phyloP scores from a whole-genome alignment of 2,888 invertebrate genomes.

The Yponomeuta sedellus region DNA sequence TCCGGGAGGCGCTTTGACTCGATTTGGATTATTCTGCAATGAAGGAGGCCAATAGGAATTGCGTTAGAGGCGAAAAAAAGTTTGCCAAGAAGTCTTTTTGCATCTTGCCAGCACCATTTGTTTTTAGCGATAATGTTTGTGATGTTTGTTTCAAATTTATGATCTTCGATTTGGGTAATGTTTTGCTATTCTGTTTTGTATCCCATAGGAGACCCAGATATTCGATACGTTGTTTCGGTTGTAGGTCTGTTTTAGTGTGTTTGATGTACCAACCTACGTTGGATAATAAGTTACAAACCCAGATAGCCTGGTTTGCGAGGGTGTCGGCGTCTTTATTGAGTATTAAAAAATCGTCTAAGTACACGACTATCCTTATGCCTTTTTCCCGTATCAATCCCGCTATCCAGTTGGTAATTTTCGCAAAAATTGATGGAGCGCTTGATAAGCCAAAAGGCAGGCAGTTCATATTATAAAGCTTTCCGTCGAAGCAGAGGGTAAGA shows the following conservation, averaged over 20 bases:
- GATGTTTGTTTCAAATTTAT: background rate
- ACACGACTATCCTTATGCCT: constrained; percentile 21
- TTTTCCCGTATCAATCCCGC: constrained; percentile 18
- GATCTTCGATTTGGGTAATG: background rate
- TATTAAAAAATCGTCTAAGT: constrained; percentile 25
- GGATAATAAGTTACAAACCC: constrained; percentile 15
- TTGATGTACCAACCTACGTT: constrained; percentile 25
- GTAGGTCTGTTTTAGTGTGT: constrained; percentile 18
- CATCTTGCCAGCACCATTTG: background rate
- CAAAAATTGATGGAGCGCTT: constrained; percentile 17
- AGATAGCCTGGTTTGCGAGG: constrained; percentile 15
- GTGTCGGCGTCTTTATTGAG: constrained; percentile 16
- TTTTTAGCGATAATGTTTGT: background rate
- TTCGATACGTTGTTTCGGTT: constrained; percentile 14
- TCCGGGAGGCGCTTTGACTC: background rate
- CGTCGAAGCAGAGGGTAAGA: constrained; percentile 7
- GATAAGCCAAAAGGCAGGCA: constrained; percentile 23
- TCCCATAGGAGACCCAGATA: constrained; percentile 9
- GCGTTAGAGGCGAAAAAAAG: background rate
- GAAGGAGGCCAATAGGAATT: background rate
- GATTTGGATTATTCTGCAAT: background rate
- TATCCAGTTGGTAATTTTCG: constrained; percentile 22
- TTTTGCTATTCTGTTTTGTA: background rate
- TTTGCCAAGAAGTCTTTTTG: background rate
- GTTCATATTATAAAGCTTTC: constrained; percentile 19